phyloP scores from a whole-genome alignment of 2,797 vertebrate species.

The Myioborus melanocephalus region DNA sequence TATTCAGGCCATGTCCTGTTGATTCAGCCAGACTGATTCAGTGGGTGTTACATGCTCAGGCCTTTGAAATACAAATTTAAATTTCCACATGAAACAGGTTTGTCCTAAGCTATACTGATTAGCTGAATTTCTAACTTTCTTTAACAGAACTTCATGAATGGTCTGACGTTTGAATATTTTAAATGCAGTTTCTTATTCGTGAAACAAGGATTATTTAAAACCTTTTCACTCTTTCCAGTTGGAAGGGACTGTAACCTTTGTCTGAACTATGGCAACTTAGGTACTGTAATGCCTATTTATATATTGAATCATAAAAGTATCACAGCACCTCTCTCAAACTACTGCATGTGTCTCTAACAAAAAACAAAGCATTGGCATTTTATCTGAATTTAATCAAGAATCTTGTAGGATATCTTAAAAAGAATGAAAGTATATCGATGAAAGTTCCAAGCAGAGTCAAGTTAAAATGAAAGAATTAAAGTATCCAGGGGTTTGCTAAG shows the following conservation, averaged over 20 bases:
- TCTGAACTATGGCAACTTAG: not conserved
- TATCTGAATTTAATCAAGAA: not conserved
- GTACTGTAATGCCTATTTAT: not conserved
- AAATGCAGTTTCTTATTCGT: not conserved
- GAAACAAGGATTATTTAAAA: not conserved
- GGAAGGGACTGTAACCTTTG: not conserved
- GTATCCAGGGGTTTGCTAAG: not conserved
- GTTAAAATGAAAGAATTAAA: not conserved
- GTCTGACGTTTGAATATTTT: not conserved
- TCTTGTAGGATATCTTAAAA: not conserved
- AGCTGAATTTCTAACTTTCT: not conserved
- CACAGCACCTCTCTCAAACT: not conserved
- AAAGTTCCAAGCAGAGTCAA: not conserved
- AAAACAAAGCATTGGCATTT: not conserved
- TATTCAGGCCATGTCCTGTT: not conserved
- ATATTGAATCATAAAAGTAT: not conserved
- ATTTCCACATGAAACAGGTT: fast-evolving
- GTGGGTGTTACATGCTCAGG: not conserved
- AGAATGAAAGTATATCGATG: not conserved
- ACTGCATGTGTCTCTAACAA: not conserved
- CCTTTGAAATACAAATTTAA: not conserved
- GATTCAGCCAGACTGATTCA: not conserved
- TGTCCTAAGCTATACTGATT: not conserved
- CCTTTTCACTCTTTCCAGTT: not conserved
- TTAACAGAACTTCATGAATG: not conserved